Base-by-base conservation (phyloP, 2,888 invertebrate species). In the Morpho helenor region DNA sequence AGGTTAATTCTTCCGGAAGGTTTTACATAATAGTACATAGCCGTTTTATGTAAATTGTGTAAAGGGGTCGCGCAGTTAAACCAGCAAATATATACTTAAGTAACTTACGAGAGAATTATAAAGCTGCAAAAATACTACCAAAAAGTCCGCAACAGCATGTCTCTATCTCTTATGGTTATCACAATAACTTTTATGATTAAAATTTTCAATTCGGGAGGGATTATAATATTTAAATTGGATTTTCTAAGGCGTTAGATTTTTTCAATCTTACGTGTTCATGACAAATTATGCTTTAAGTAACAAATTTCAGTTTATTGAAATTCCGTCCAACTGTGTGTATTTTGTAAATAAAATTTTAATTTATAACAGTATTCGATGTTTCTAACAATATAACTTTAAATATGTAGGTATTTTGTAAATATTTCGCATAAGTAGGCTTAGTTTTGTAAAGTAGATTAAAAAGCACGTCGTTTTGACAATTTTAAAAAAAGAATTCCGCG, bases 321-420 rank as follows among this genome's bases (percentile, higher is more conserved):
- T 74, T 70, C 61, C 74, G 72, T 73, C 31, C 31, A 71, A 72
- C 72, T 39, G 66, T 61, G 67, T 71, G 67, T 75, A 75, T 70
- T 65, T 74, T 85, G 83, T 84, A 84, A 78, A 84, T 83, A 84
- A 60, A 31, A 68, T 9, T 68, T 73, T 82, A 80, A 84, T 80
- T 84, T 86, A 84, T 83, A 79, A 80, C 82, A 82, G 67, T 68
- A 66, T 63, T 61, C 68, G 66, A 54, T 74, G 66, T 75, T 69
- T 66, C 66, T 69, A 73, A 72, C 70, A 75, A 65, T 50, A 54
- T 54, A 31, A 31, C 31, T 31, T 2, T 31, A 42, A 22, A 41
- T 40, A 40, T 49, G 40, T 42, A 45, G 41, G 68, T 16, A 48
- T 59, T 60, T 65, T 68, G 66, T 67, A 69, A 52, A 62, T 62